Base-by-base conservation (phyloP, 2,113 vertebrate genomes). In the Rhagologus leucostigma region DNA sequence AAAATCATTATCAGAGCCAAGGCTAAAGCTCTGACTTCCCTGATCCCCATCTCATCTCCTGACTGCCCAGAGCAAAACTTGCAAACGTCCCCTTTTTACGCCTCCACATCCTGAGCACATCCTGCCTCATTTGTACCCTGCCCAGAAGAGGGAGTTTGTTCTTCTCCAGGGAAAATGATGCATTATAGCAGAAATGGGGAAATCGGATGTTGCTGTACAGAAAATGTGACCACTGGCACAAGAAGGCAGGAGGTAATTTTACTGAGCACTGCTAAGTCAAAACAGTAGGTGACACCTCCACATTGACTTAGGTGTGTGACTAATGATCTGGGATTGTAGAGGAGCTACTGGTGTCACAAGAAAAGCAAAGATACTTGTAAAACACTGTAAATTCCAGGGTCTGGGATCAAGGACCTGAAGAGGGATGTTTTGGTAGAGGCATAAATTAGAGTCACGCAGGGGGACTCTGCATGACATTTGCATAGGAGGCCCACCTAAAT, bases 101-200 rank as follows among this genome's bases (percentile, higher is more conserved):
- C 35, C 46, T 23, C 30, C 0, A 0, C 44, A 32, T 21, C 79
- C 57, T 24, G 37, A 67, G 30, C 12, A 24, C 53, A 14, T 49
- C 50, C 13, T 73, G 56, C 22, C 74, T 80, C 27, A 7, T 70
- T 49, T 67, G 74, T 64, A 13, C 67, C 35, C 39, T 63, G 57
- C 18, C 67, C 59, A 44, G 59, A 90, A 86, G 50, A 37, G 22
- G 33, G 39, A 63, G 35, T 47, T 93, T 60, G 27, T 73, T 85
- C 29, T 70, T 88, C 41, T 60, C 65, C 16, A 32, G 37, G 39
- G 71, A 27, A n/a, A 88, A 62, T 0, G 7, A 55, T 24, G 11
- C 21, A 44, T 84, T 52, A 12, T 33, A 50, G 70, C 63, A 76
- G 55, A 88, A 82, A 60, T 2, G 3, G 46, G 37, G 68, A 85